These are phyloP conservation scores for Gracilinanus agilis DNA, from an alignment of 2,113 vertebrate genomes.

Conservation along the genomic window DNA sequence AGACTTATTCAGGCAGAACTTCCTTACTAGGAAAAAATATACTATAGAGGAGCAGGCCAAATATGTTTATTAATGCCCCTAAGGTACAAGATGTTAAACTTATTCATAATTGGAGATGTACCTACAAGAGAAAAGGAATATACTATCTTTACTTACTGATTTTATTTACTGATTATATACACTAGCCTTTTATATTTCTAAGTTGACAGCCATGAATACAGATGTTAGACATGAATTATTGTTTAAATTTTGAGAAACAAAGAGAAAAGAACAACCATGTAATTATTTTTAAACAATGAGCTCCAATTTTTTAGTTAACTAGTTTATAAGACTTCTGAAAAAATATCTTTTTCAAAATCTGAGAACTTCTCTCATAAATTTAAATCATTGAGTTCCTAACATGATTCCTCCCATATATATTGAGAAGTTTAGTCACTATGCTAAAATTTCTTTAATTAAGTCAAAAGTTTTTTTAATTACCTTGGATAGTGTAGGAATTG, in stretches of 20 bases:
- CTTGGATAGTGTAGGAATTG: conserved; percentile 17
- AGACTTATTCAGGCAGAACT: conserved; percentile 4
- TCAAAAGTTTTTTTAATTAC: conserved; percentile 14
- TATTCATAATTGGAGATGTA: background rate
- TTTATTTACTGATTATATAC: too few relatives aligned
- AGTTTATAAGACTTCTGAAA: conserved; percentile 23
- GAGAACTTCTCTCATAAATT: conserved; percentile 2
- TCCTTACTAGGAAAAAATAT: conserved; percentile 29
- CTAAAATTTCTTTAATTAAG: conserved; percentile 34
- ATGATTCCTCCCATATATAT: background rate
- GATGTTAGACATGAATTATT: background rate
- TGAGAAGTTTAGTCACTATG: background rate
- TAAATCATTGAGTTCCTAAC: conserved; percentile 45
- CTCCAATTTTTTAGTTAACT: conserved; percentile 29
- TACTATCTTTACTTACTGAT: conserved; percentile 10
- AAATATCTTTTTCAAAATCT: background rate
- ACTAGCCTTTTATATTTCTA: background rate
- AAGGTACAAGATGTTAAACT: conserved; percentile 11
- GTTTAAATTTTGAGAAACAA: background rate
- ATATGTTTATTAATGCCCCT: background rate
- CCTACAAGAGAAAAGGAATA: background rate
- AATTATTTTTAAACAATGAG: conserved; percentile 35
- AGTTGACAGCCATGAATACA: conserved; percentile 9
- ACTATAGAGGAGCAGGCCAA: background rate
- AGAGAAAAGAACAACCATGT: conserved; percentile 12